Conservation (phyloP, 2,113 vertebrate genomes). For the Grus americana region DNA sequence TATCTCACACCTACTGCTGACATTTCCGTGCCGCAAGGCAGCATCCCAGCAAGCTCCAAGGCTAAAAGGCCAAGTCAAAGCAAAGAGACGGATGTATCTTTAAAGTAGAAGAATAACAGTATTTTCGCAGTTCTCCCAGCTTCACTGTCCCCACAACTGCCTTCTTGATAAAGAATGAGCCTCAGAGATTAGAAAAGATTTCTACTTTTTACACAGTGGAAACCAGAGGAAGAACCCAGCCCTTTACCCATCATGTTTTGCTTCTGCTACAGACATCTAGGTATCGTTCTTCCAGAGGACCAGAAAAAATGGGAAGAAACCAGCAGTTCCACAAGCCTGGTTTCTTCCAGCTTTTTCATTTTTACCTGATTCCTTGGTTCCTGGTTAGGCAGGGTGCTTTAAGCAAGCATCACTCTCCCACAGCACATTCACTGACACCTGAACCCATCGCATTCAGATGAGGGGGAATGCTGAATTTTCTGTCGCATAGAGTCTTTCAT, state of each 20-base stretch:
- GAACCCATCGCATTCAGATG: accelerated
- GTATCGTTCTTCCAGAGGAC: background rate
- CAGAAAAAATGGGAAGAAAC: background rate
- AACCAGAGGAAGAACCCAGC: background rate
- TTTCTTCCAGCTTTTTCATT: background rate
- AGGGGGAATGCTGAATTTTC: background rate
- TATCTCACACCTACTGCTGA: background rate
- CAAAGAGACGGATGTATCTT: background rate
- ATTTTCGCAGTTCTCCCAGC: background rate
- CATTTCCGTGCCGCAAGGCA: background rate
- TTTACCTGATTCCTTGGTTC: background rate
- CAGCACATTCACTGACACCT: accelerated
- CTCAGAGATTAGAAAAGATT: background rate
- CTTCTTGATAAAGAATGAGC: background rate
- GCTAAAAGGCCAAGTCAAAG: background rate
- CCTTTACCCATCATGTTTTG: background rate
- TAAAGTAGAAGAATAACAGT: background rate
- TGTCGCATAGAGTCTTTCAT: background rate
- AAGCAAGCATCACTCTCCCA: background rate
- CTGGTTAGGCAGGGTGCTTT: background rate
- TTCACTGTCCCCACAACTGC: background rate
- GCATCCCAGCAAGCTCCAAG: background rate
- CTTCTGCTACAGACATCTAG: background rate
- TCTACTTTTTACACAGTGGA: background rate
- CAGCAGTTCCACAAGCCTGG: background rate